Conservation (phyloP, 2,888 invertebrate genomes). For the Formica aserva region DNA sequence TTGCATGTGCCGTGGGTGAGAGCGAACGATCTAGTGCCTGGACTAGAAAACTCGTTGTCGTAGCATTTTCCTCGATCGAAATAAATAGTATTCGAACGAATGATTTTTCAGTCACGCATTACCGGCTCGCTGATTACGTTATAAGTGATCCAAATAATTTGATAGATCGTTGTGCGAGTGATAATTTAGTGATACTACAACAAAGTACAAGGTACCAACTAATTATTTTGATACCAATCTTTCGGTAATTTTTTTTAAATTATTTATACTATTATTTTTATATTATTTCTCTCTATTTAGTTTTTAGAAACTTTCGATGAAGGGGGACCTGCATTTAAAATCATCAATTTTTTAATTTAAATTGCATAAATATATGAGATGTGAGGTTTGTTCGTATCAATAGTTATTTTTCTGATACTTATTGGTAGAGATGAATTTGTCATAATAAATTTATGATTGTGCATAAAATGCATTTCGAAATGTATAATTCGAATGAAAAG, state of each 20-base stretch:
- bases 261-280: neutral
- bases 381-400: neutral
- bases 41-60: constrained; percentile 25
- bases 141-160: constrained; percentile 14
- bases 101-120: constrained; percentile 32
- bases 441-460: neutral
- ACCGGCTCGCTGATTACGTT: constrained; percentile 21
- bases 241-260: neutral
- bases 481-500: neutral
- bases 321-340: neutral
- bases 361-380: neutral
- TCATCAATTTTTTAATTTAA: neutral
- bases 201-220: neutral
- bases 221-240: neutral
- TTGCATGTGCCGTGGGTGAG: constrained; percentile 27
- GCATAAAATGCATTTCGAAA: neutral
- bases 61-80: neutral
- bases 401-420: neutral
- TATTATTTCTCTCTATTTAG: neutral
- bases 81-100: constrained; percentile 1
- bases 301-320: neutral
- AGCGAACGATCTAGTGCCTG: neutral
- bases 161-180: neutral
- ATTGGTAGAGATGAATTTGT: neutral
- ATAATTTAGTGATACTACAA: neutral